These are phyloP conservation scores for Picathartes gymnocephalus DNA, from an alignment of 2,113 vertebrate genomes.

Conservation along the genomic window DNA sequence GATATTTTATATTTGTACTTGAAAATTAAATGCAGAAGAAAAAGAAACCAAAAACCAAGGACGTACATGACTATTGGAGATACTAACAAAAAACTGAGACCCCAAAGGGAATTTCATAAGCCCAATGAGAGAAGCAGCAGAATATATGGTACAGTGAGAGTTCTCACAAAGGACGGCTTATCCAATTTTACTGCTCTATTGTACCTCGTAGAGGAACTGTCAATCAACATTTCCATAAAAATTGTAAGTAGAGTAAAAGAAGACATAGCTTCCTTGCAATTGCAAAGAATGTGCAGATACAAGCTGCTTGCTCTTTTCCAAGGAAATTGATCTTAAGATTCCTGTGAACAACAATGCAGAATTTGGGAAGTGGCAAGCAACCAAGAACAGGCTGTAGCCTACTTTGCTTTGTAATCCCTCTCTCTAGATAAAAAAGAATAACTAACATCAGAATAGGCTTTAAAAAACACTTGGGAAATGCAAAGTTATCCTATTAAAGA, in stretches of 20 bases:
- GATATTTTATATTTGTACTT: not conserved
- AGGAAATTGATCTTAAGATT: not conserved
- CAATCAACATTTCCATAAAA: not conserved
- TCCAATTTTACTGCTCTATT: not conserved
- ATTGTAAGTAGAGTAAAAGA: not conserved
- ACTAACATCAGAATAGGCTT: not conserved
- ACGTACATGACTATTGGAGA: not conserved
- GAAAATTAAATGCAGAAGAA: not conserved
- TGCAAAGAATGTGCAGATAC: not conserved
- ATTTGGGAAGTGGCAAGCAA: not conserved
- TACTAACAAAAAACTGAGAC: not conserved
- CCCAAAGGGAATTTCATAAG: not conserved
- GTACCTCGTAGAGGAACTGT: not conserved
- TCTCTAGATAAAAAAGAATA: not conserved
- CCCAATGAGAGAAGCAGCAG: not conserved
- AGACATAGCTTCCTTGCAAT: not conserved
- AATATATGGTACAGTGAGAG: not conserved
- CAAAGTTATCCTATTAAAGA: not conserved
- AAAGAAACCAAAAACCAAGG: rapidly evolving
- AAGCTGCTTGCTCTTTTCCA: not conserved
- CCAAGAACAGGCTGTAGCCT: not conserved
- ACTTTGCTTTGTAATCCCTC: not conserved
- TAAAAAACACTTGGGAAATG: not conserved
- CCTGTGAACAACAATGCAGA: not conserved
- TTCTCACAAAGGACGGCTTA: not conserved